Percentiles rank a stretch among this genome's conserved stretches.
phyloP scores from a whole-genome alignment of 92 coral and sea anemone species.

The Bergia puertoricense region DNA sequence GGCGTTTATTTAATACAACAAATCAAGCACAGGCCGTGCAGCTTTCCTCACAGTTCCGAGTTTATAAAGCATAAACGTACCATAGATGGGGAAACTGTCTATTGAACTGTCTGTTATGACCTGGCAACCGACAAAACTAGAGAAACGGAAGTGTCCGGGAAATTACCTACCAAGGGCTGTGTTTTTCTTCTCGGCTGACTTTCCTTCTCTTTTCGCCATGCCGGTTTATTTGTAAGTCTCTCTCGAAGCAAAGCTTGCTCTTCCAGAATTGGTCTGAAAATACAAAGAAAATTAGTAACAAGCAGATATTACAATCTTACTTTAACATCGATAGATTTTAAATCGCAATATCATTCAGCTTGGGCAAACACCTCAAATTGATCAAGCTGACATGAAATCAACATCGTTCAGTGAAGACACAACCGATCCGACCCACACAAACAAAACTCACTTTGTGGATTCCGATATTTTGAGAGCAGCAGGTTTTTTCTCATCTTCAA shows the following conservation, averaged over 20 bases:
- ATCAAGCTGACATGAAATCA: not conserved
- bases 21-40: not conserved
- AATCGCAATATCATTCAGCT: slow-evolving; percentile 20
- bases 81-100: not conserved
- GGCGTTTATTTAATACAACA: not conserved
- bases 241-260: slow-evolving; percentile 95
- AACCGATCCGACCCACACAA: not conserved
- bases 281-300: slow-evolving; percentile 2
- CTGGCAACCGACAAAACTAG: not conserved
- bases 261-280: slow-evolving; percentile 87
- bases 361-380: not conserved
- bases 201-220: slow-evolving; percentile 92
- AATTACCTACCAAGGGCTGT: slow-evolving; percentile 88
- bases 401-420: not conserved
- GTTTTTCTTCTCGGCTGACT: slow-evolving; percentile 64
- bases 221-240: slow-evolving; percentile 71
- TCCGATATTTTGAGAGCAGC: slow-evolving; percentile 84
- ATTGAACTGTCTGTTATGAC: not conserved
- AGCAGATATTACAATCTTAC: slow-evolving; percentile 3
- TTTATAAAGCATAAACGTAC: not conserved
- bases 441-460: slow-evolving; percentile 78
- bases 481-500: slow-evolving; percentile 85
- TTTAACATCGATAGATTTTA: not conserved
- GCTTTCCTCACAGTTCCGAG: not conserved
- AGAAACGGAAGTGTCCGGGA: slow-evolving; percentile 6